Evolutionary conservation across 2,113 vertebrate genomes (phyloP).

Genomic region (Onychorhynchus coronatus): DNA sequence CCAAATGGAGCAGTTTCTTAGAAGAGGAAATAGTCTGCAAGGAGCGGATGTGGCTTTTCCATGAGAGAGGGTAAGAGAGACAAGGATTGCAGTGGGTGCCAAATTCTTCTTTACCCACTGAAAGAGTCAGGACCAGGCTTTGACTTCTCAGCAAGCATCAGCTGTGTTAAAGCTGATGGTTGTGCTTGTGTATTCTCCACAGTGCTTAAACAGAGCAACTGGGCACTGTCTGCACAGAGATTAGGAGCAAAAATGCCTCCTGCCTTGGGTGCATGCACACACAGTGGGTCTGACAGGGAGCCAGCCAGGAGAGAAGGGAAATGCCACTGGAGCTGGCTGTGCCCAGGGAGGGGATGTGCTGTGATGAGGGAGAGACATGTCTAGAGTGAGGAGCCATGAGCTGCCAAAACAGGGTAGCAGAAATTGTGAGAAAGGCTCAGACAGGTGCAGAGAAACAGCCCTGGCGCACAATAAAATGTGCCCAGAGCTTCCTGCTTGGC

Average conservation of each 20-base stretch:
- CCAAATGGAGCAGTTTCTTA: background rate
- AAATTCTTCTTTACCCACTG: background rate
- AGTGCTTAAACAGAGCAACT: background rate
- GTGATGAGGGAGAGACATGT: background rate
- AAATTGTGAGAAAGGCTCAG: background rate
- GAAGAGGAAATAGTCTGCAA: background rate
- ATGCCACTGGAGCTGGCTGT: background rate
- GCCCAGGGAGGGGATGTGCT: background rate
- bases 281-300: fast-evolving
- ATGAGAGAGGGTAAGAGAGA: background rate
- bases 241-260: background rate
- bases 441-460: background rate
- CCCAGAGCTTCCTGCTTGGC: background rate
- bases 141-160: fast-evolving
- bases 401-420: background rate
- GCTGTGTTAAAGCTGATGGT: background rate
- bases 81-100: background rate
- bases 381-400: background rate
- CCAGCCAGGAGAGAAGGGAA: background rate
- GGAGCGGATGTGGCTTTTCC: background rate
- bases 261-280: fast-evolving
- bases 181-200: fast-evolving
- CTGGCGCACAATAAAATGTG: background rate
- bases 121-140: background rate
- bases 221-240: background rate